Evolutionary conservation across 1,140 invertebrate genomes (phyloP).

Genomic region (Cydia pomonella): DNA sequence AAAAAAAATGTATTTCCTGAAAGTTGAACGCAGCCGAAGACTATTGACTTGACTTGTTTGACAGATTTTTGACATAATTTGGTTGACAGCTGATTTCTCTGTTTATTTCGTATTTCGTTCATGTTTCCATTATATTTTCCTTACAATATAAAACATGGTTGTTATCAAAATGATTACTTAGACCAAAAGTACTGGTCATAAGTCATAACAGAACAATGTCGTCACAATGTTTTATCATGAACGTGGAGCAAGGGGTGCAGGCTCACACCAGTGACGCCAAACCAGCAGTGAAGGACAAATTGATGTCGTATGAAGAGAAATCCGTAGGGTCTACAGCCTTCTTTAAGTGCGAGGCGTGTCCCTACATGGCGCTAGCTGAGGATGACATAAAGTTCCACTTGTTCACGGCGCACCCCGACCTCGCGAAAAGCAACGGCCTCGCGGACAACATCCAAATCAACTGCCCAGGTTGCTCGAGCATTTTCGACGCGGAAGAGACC

Average conservation of each 20-base stretch:
- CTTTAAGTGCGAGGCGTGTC: constrained; percentile 76
- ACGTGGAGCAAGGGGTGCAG: constrained; percentile 42
- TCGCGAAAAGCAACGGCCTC: constrained; percentile 70
- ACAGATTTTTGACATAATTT: neutral
- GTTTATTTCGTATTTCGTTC: constrained; percentile 9
- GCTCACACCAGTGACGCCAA: constrained; percentile 49
- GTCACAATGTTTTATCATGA: constrained; percentile 59
- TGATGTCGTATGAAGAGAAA: constrained; percentile 76
- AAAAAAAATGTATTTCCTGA: neutral
- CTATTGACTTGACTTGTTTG: neutral
- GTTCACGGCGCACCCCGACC: constrained; percentile 69
- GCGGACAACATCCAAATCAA: constrained; percentile 70
- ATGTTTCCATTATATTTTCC: constrained; percentile 2
- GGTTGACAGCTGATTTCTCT: neutral
- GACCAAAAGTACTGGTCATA: constrained; percentile 23
- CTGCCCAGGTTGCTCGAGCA: constrained; percentile 72
- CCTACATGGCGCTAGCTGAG: constrained; percentile 74
- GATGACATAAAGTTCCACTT: constrained; percentile 78
- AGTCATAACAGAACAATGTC: constrained; percentile 42
- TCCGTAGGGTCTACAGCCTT: constrained; percentile 75
- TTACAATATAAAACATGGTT: constrained; percentile 34
- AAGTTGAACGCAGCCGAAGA: neutral
- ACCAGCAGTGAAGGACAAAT: constrained; percentile 61
- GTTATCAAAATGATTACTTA: constrained; percentile 21
- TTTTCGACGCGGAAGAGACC: constrained; percentile 72